Base-by-base conservation (phyloP, 2,113 vertebrate species). In the Ceyx margarethae region DNA sequence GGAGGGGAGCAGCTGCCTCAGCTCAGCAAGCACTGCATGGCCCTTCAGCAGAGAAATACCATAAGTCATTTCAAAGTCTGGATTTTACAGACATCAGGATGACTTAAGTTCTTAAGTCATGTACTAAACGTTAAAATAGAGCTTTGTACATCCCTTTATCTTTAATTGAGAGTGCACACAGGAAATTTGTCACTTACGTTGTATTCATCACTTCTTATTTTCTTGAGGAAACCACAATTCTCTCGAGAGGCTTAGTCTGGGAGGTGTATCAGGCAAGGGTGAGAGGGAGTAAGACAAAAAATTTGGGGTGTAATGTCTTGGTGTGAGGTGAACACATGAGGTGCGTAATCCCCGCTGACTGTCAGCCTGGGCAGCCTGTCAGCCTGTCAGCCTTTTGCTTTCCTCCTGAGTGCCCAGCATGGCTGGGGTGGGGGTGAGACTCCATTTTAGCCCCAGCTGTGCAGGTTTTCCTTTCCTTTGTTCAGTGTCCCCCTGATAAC, bases 141-240 rank as follows among this genome's bases (percentile, higher is more conserved):
- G 16, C 48, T 61, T 74, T 53, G 10, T 6, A 11, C 9, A 22
- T 3, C 50, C n/a, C 71, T 56, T 20, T 18, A 10, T 20, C 73
- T 78, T 11, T 25, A n/a, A 33, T 71, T 46, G 50, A 71, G 18
- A 13, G 56, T 3, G 29, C 37, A 42, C 51, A 10, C 46, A 82
- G 82, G 82, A 72, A 89, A 78, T 68, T 40, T 65, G 40, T 81
- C 58, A 45, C 26, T 12, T 11, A 2, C 1, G 3, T n/a, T 56
- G 42, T 58, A 19, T 56, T 69, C 8, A 12, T 75, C 57, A 7
- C 45, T 22, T 4, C 15, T 26, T 37, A 7, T 2, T 88, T 85
- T 92, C 78, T 94, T 93, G 76, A 78, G 58, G 84, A 95, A 93
- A 75, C 91, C 91, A 57, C 66, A 73, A 13, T 60, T 68, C 87